Base-by-base conservation (phyloP, 2,113 vertebrate genomes). In the Emydura subglobosa region DNA sequence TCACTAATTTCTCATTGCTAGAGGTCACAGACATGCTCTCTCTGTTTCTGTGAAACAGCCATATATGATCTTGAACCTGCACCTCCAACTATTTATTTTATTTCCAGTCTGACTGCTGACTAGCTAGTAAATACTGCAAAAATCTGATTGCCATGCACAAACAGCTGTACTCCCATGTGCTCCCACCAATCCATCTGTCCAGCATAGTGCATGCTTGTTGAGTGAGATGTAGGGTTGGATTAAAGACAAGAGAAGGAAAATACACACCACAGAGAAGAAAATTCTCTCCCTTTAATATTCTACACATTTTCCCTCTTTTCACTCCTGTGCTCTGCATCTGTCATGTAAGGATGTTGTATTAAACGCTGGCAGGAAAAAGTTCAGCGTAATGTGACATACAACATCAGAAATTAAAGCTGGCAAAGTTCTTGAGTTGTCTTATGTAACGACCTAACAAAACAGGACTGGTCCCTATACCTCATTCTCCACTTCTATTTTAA, bases 241-340 rank as follows among this genome's bases (percentile, higher is more conserved):
- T 83, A 96, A 89, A 42, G 88, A 50, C 59, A 12, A 11, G 79
- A 94, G 95, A 82, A 94, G 85, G 91, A 83, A 95, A 96, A 94
- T 27, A 82, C 90, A 79, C 59, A 92, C 51, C 47, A 78, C 59
- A 82, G 82, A 44, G 85, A 82, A 85, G 42, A 0, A 0, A 49
- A 82, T 59, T 86, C 81, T 54, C n/a, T 87, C 51, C n/a, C 65
- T 82, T 78, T 8, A n/a, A 92, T 94, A 9, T 21, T 79, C 76
- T 87, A 85, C 74, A 82, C 91, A 93, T 86, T 85, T 54, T 92
- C 44, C 61, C 89, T 80, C 79, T 31, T 49, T 14, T 53, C 83
- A 83, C 44, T 0, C 0, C 47, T 94, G 61, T 24, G 49, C 13
- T 88, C 74, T 86, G 84, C 92, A 53, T 72, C 92, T 93, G 86